Evolutionary conservation across 2,888 invertebrate species (phyloP).

Genomic region (Sericinus montela): DNA sequence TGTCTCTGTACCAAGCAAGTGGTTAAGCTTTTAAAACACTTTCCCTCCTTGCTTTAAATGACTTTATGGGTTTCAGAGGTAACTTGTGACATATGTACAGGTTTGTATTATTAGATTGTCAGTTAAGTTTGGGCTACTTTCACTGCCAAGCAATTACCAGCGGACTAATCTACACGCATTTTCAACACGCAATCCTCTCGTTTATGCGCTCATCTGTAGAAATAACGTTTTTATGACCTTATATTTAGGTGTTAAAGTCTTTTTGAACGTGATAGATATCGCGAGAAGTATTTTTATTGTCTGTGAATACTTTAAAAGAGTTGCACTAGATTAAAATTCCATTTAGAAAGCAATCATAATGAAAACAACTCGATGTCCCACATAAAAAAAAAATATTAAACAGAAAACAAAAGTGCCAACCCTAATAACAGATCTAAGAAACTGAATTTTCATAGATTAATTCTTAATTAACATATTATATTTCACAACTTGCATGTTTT

Average conservation of each 20-base stretch:
- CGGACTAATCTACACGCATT: slow-evolving; percentile 24
- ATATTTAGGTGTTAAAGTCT: background rate
- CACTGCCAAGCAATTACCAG: slow-evolving; percentile 24
- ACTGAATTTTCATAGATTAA: too few species aligned
- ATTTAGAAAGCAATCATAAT: background rate
- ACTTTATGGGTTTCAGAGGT: slow-evolving; percentile 7
- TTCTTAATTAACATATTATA: too few species aligned
- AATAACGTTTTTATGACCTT: background rate
- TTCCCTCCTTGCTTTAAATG: slow-evolving; percentile 8
- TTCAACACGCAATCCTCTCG: slow-evolving; percentile 42
- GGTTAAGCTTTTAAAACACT: too few species aligned
- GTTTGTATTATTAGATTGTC: slow-evolving; percentile 12
- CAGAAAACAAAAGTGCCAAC: too few species aligned
- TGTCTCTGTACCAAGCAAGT: too few species aligned
- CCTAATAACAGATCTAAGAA: too few species aligned
- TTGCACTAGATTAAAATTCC: background rate
- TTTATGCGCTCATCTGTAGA: slow-evolving; percentile 19
- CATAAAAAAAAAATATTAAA: too few species aligned
- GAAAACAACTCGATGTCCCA: too few species aligned
- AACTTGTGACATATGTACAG: background rate
- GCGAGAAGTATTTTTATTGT: background rate
- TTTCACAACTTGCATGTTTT: too few species aligned
- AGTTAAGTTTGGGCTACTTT: slow-evolving; percentile 22
- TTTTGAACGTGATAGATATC: background rate
- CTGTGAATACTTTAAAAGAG: background rate